Evolutionary conservation across 2,888 invertebrate genomes (phyloP), one percentile per base, ranked within the genome.

Genomic region (Stenichneumon culpator): DNA sequence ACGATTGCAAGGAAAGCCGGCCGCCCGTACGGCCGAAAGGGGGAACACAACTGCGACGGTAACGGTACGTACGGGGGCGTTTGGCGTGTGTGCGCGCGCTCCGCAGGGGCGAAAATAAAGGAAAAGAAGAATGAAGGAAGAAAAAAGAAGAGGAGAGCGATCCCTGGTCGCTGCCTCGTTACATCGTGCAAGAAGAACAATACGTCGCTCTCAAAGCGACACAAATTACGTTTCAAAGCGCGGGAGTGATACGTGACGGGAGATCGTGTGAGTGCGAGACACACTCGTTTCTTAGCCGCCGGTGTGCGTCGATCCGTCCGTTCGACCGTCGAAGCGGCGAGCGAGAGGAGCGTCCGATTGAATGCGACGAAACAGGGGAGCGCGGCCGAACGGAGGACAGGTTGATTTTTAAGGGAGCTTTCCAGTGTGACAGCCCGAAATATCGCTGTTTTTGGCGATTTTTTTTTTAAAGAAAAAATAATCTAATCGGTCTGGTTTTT

Each of bases 191-290:
- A 67, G 52, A 75, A 75, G 69, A 79, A 79, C 63, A 79, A 70
- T 70, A 63, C 79, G 70, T 79, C 79, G 69, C 60, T 79, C 88
- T 89, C 90, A 89, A 90, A 91, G 90, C 91, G 89, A 89, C 89
- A 91, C 89, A 91, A 93, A 92, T 92, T 91, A 91, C 92, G 89
- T 90, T 88, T 90, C 88, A 86, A 90, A 90, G 87, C 89, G 90
- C 79, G 79, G 63, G 70, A 63, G 79, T 79, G 78, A 82, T 83
- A 83, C 79, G 63, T 73, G 81, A 67, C 81, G 70, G 44, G 77
- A 39, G 78, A 50, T 67, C 83, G 87, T 87, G 88, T 67, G 50
- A 85, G 86, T 52, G 6, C 28, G 28, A n/a, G 16, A 32, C 60
- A 32, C 60, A 16, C 60, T 16, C 60, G 28, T 32, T 32, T 60